These are phyloP conservation scores for Coturnix japonica DNA, from an alignment of 2,113 vertebrate genomes.

Conservation along the genomic window DNA sequence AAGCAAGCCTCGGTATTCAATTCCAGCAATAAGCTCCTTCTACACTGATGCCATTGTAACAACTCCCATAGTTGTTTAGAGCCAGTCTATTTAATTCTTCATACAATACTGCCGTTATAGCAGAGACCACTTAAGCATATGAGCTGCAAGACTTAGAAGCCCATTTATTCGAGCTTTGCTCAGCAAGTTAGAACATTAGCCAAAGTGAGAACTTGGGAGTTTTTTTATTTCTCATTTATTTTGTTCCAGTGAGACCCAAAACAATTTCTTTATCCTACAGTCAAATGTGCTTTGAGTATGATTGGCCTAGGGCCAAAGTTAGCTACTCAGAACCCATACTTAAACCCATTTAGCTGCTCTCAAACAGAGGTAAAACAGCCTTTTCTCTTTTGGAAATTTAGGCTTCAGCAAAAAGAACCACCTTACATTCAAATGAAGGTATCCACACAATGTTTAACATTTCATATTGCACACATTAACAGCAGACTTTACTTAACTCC, in stretches of 20 bases:
- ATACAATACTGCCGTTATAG: conserved; percentile 37
- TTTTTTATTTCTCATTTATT: not conserved
- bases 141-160: not conserved
- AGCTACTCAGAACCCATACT: not conserved
- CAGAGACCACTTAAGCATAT: not conserved
- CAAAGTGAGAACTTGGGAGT: not conserved
- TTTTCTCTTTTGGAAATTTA: not conserved
- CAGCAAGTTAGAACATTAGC: not conserved
- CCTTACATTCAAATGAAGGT: not conserved
- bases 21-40: conserved; percentile 35
- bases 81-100: conserved; percentile 25
- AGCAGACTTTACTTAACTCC: not conserved
- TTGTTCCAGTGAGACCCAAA: not conserved
- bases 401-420: not conserved
- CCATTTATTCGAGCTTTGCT: conserved; percentile 17
- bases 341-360: not conserved
- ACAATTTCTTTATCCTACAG: not conserved
- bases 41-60: conserved; percentile 17
- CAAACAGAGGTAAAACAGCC: not conserved
- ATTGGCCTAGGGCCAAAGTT: not conserved
- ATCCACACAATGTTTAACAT: not conserved
- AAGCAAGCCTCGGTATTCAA: conserved; percentile 39
- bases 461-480: not conserved
- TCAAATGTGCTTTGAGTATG: not conserved
- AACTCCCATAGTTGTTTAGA: not conserved